Evolutionary conservation across 1,140 invertebrate species (phyloP).

Genomic region (Aphelinus atriplicis): DNA sequence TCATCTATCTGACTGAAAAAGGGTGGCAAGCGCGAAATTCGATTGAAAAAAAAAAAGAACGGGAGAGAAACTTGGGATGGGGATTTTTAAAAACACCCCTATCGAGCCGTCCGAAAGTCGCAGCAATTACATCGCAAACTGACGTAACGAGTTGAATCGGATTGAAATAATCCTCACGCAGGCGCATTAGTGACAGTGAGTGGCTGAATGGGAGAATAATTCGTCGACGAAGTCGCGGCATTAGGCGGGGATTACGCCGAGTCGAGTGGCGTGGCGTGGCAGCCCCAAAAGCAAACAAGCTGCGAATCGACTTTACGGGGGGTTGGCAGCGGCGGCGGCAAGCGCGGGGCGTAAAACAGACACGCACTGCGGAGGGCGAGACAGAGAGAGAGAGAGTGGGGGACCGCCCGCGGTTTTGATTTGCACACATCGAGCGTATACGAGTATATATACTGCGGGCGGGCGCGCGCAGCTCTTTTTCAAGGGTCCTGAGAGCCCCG

Average conservation of each 20-base stretch:
- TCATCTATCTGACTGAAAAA: too few relatives aligned
- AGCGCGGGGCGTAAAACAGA: slow-evolving; percentile 7
- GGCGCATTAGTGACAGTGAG: background rate
- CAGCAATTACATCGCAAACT: too few relatives aligned
- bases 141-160: slow-evolving; percentile 16
- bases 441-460: background rate
- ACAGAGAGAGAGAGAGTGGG: background rate
- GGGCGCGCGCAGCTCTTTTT: too few relatives aligned
- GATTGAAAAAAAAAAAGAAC: too few relatives aligned
- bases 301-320: background rate
- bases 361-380: background rate
- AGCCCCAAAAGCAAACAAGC: too few relatives aligned
- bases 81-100: too few relatives aligned
- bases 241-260: slow-evolving; percentile 29
- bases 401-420: slow-evolving; percentile 39
- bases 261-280: background rate
- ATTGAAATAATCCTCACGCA: slow-evolving; percentile 21
- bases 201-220: background rate
- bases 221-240: background rate
- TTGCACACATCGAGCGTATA: slow-evolving; percentile 25
- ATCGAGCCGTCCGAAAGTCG: background rate
- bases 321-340: too few relatives aligned
- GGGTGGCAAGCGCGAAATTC: too few relatives aligned
- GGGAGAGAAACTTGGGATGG: too few relatives aligned
- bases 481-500: too few relatives aligned